A percentile compares a stretch with the other conserved stretches of the same genome.
These are phyloP conservation scores for Tenualosa thibaudeaui DNA, from an alignment of 2,797 vertebrate genomes.

Conservation along the genomic window DNA sequence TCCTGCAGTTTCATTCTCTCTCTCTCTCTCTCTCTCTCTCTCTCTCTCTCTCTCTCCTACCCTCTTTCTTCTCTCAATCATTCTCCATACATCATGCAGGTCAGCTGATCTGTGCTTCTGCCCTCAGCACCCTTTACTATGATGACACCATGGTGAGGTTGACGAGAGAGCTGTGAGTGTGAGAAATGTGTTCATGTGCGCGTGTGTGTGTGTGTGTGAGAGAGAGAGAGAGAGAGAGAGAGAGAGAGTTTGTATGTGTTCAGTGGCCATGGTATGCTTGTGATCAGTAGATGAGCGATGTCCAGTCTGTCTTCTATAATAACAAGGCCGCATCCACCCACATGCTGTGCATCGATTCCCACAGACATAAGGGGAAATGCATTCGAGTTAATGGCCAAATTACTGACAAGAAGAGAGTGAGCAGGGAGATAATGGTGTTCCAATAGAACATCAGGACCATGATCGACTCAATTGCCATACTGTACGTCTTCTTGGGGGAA, in stretches of 20 bases:
- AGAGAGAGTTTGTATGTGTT: neutral
- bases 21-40: neutral
- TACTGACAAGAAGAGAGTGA: neutral
- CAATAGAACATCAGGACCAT: neutral
- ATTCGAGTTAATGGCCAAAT: neutral
- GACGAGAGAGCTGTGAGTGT: neutral
- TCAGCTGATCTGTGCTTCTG: neutral
- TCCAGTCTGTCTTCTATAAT: neutral
- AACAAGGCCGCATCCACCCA: neutral
- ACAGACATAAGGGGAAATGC: neutral
- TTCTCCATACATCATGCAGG: neutral
- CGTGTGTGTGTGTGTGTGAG: neutral
- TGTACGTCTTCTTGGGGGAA: neutral
- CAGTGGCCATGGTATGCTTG: neutral
- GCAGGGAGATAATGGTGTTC: neutral
- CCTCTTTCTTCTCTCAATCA: neutral
- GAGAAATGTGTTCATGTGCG: neutral
- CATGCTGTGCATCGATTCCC: neutral
- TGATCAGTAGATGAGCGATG: neutral
- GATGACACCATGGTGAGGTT: neutral
- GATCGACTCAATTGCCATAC: neutral
- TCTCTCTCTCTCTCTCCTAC: neutral
- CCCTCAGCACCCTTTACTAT: neutral
- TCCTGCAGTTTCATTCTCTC: neutral
- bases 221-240: neutral